Base-by-base conservation (phyloP, 1,140 invertebrate species). In the Pentalonia nigronervosa region DNA sequence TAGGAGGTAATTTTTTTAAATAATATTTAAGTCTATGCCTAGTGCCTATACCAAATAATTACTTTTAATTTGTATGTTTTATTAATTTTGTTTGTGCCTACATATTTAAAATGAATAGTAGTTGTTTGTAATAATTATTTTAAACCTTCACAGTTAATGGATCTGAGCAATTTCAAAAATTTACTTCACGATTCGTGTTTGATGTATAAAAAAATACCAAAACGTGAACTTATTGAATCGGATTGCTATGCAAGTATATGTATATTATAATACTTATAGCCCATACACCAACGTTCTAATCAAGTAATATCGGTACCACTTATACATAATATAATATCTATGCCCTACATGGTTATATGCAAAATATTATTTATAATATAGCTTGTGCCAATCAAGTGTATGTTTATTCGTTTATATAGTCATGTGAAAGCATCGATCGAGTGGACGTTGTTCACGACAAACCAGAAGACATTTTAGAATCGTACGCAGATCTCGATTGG, bases 211-310 rank as follows among this genome's bases (percentile, higher is more conserved):
- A 25, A 86, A 21, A 86, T 53, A 7, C 91, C 67, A 36, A 45
- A 86, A 36, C 81, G n/a, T 7, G 34, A 50, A 8, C 81, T 86
- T 30, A 41, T 7, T n/a, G 8, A 41, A 30, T 93, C 91, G 7
- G 91, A 93, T 36, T 93, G 91, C 56, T 93, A 93, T 45, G 91
- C 86, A 60, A 93, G 91, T 93, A 86, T n/a, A 84, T 25, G 30
- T 41, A 41, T 83, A 34, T 34, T 76, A 76, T 76, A 6, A 76
- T 0, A 67, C 8, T 56, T 76, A 76, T 76, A 76, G n/a, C 30
- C 4, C n/a, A 76, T 30, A 34, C 11, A 76, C 67, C 0, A 34
- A 41, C 41, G 41, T 41, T 41, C 41, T 41, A 41, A 41, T 41
- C 4, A 41, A 41, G 41, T 41, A 2, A n/a, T 41, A 41, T 41